Evolutionary conservation across 1,140 invertebrate genomes (phyloP), one percentile per base, ranked within the genome.

Genomic region (Brachionus asplanchnoidis): DNA sequence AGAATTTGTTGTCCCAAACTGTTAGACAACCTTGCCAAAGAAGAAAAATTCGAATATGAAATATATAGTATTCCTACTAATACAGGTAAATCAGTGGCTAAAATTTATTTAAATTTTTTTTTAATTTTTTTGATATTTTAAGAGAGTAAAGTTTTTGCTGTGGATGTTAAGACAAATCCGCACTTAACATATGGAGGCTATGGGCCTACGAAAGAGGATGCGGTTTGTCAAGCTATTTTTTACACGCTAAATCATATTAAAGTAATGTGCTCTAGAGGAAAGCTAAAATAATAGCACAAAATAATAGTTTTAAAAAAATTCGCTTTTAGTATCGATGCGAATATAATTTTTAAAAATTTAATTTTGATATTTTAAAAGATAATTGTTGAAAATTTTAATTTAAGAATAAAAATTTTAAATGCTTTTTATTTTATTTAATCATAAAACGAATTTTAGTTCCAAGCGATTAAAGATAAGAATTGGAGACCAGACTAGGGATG

Each of bases 11-110:
- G 44, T 77, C 40, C 26, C 12, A 2, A 14, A 26, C 46, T 77
- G 2, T 53, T 77, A 3, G 73, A 77, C 14, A 32, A 26, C 42
- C 46, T 77, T 12, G 14, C 73, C 1, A 77, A 50, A 28, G 73
- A 77, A 23, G 73, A 77, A 77, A 77, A 77, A 50, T 77, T 77
- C 8, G 23, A 77, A 20, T 77, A 77, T 50, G 73, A 50, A 26
- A 77, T 77, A 26, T 77, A 77, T 32, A 77, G 73, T 11, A 50
- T 77, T 50, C 73, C 73, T 44, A 77, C 40, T 0, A 77, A 4
- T 12, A 20, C 73, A 26, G 26, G 44, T 77, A 77, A 46, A 20
- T 44, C 3, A 12, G 23, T 77, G 12, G 46, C 53, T 20, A 23
- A 7, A 36, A 7, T 36, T n/a, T 36, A 5, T 3, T 7, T 7